Evolutionary conservation across 2,888 invertebrate genomes (phyloP), one percentile per base, ranked within the genome.

Genomic region (Hipparchia sbordonii): DNA sequence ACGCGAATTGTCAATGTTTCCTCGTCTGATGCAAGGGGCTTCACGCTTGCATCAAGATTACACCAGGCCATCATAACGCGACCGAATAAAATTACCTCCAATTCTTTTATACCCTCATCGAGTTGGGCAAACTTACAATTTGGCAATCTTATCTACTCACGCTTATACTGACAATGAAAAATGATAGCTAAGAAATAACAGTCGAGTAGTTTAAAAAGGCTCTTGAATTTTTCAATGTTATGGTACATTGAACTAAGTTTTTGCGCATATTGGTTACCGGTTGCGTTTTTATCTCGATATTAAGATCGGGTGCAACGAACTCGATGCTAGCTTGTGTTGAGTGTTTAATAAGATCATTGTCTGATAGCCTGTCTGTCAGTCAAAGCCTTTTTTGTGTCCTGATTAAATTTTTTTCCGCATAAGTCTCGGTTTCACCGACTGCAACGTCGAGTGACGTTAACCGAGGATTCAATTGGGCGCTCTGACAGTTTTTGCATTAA

Each of bases 181-280:
- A 51, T 59, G 68, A 23, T 60, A n/a, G 13, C 60, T 46, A 10
- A 10, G 13, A 57, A 57, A 46, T 10, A 67, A 67, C 67, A 6
- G 39, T 67, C 9, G 45, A 56, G 10, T 57, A 46, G 46, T 46
- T 67, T 8, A n/a, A 23, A 59, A n/a, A 13, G 75, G 46, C 33
- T 68, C 61, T 68, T 70, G 57, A 72, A 72, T 74, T 70, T 60
- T 48, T 59, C 71, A 73, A 66, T 74, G 76, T 82, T 72, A 79
- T 74, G 86, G 90, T 89, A 87, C 87, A 83, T 89, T 90, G 90
- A 90, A 90, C 90, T 72, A 79, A 77, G 77, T 87, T 90, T 90
- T 90, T 90, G 85, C 86, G 81, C 78, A 77, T 78, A 77, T 77
- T 79, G 77, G 79, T 81, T 85, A 85, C 88, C 88, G 87, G 87